Evolutionary conservation across 2,888 invertebrate genomes (phyloP).

Genomic region (Lithodes maja): DNA sequence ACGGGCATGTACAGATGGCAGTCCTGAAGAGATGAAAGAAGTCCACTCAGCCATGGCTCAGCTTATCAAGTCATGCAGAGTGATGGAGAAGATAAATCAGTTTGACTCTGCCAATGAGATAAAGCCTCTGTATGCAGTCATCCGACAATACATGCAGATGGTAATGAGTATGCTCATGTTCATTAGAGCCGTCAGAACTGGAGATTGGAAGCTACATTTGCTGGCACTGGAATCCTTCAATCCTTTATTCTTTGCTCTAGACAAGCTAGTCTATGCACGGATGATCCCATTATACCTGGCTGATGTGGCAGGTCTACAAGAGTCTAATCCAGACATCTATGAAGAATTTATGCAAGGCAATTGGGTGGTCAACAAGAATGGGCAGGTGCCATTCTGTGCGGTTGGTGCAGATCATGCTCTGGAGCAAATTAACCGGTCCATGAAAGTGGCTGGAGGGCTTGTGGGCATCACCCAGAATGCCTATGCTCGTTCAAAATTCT

Average conservation of each 20-base stretch:
- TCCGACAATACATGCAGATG: constrained; percentile 14
- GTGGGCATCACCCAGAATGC: not conserved
- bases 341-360: not conserved
- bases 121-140: not conserved
- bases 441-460: not conserved
- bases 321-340: not conserved
- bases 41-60: not conserved
- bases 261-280: not conserved
- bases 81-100: not conserved
- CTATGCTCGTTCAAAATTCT: not conserved
- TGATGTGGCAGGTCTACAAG: too few relatives aligned
- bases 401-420: not conserved
- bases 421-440: not conserved
- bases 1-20: not conserved
- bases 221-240: not conserved
- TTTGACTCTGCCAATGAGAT: not conserved
- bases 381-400: not conserved
- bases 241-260: not conserved
- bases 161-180: not conserved
- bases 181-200: not conserved
- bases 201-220: constrained; percentile 4
- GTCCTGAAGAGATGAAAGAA: not conserved
- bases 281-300: not conserved
- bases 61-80: not conserved
- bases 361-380: not conserved